Conservation (phyloP, 1,140 invertebrate genomes). For the Fopius arisanus region DNA sequence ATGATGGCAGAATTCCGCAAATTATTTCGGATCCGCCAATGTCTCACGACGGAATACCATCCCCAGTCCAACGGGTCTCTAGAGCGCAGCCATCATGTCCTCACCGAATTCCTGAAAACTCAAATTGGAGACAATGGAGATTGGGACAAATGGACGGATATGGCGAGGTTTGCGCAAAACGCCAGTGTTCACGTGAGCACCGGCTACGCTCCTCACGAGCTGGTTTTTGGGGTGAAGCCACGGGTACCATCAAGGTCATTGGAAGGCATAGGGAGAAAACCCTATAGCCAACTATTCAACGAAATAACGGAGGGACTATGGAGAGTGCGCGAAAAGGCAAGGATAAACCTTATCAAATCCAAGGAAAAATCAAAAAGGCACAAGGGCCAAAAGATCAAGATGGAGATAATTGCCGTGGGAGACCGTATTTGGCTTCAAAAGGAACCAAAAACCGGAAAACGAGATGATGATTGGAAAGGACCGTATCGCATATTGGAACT, state of each 20-base stretch:
- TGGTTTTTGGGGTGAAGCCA: not conserved
- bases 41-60: conserved; percentile 35
- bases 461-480: not conserved
- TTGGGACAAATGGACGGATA: too few species aligned
- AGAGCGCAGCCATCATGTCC: conserved; percentile 37
- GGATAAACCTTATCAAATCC: not conserved
- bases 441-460: not conserved
- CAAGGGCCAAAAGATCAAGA: too few species aligned
- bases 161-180: too few species aligned
- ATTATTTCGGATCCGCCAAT: conserved; percentile 38
- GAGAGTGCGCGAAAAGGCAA: too few species aligned
- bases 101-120: conserved; percentile 37
- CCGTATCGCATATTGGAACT: not conserved
- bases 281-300: conserved; percentile 9
- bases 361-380: too few species aligned
- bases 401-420: too few species aligned
- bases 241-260: not conserved
- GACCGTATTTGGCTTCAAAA: not conserved
- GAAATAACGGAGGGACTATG: too few species aligned
- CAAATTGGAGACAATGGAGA: too few species aligned
- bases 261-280: not conserved
- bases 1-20: conserved; percentile 19
- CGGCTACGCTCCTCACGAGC: too few species aligned
- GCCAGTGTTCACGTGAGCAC: too few species aligned
- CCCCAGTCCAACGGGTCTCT: conserved; percentile 40